Evolutionary conservation across 2,113 vertebrate species (phyloP).

Genomic region (Serranochromis macrocephalus): DNA sequence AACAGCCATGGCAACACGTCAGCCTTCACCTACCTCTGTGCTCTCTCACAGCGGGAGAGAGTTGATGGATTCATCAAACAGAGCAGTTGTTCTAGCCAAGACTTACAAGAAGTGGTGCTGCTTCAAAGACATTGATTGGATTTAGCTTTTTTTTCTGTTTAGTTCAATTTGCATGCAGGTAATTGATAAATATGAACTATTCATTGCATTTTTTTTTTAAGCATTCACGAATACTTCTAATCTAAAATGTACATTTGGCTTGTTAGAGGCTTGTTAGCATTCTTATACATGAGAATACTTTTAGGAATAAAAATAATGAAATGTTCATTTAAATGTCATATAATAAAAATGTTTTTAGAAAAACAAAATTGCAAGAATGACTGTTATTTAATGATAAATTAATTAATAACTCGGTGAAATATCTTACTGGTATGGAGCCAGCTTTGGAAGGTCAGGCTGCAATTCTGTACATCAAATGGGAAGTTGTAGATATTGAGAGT

Average conservation of each 20-base stretch:
- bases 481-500: constrained; percentile 98
- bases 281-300: not conserved
- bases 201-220: not conserved
- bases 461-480: constrained; percentile 96
- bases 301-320: not conserved
- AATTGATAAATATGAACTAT: not conserved
- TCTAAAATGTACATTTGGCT: not conserved
- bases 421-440: constrained; percentile 92
- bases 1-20: constrained; percentile 1
- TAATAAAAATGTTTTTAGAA: not conserved
- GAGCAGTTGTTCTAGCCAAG: not conserved
- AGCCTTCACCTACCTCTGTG: not conserved
- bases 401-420: not conserved
- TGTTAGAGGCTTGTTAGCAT: not conserved
- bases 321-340: not conserved
- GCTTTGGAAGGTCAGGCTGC: constrained; percentile 95
- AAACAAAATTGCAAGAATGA: rapidly evolving
- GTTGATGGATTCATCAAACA: not conserved
- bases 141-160: not conserved
- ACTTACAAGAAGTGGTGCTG: not conserved
- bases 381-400: not conserved
- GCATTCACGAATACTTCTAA: not conserved
- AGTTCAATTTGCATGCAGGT: not conserved
- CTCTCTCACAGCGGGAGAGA: not conserved
- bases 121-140: not conserved